Evolutionary conservation across 2,888 invertebrate species (phyloP).

Genomic region (Labia minor): DNA sequence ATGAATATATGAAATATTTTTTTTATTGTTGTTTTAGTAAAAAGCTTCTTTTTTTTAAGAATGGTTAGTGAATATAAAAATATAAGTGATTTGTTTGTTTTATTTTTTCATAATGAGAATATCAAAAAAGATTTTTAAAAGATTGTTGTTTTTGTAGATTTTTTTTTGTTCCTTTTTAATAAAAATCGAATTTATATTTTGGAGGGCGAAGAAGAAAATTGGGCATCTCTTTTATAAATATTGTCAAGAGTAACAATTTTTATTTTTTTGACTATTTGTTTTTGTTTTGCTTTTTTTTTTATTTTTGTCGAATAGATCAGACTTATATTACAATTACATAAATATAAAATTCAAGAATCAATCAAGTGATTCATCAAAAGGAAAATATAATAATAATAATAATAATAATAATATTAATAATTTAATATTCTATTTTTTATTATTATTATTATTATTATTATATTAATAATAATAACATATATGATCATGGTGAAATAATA

Average conservation of each 20-base stretch:
- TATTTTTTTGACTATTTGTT: neutral
- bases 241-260: neutral
- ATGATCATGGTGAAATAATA: no score
- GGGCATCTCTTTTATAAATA: neutral
- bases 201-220: neutral
- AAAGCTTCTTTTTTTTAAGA: neutral
- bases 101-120: neutral
- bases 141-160: neutral
- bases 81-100: neutral
- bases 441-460: no score
- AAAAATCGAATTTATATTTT: neutral
- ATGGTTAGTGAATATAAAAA: neutral
- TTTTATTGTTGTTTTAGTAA: neutral
- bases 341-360: neutral
- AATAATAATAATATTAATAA: no score
- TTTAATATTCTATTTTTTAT: no score
- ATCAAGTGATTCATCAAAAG: no score
- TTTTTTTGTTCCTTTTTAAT: neutral
- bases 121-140: neutral
- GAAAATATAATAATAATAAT: no score
- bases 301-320: neutral
- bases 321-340: neutral
- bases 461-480: no score
- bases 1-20: neutral
- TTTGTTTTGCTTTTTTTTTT: no score